Evolutionary conservation across 2,888 invertebrate species (phyloP), one percentile per base, ranked within the genome.

Genomic region (Plebejus melissa): DNA sequence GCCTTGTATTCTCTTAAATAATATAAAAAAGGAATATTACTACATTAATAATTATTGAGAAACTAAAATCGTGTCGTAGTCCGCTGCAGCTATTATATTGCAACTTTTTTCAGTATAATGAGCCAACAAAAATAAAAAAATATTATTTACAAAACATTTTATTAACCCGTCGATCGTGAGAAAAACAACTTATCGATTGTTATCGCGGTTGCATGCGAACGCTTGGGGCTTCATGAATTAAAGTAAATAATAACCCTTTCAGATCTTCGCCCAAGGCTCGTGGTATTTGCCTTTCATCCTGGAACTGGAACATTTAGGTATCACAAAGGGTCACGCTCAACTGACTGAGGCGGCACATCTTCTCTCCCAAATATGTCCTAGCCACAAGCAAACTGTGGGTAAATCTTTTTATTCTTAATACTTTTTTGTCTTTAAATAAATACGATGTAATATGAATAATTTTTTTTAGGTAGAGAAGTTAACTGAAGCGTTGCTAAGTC

Each of bases 241-340:
- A 6, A 58, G 7, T 58, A 65, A 28, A 65, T 0, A 13, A 32
- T 65, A 65, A 65, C 13, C 32, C 9, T 75, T 75, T 75, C 89
- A 96, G 96, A 91, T 97, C 74, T 97, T 99, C 94, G 96, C 98
- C 0, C 95, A 96, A 90, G 96, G 97, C 81, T 94, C 96, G 69
- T 95, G 96, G 85, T 97, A 97, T 84, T 95, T 96, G 58, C 96
- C 96, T 77, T 98, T 97, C 87, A 96, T 97, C 87, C 95, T 97
- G 84, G 97, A 98, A 87, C 91, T 99, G 81, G 97, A 98, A 82
- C 98, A 98, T 86, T 91, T 98, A 81, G 99, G 98, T 70, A 97
- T 98, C 84, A 95, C 95, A 75, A 94, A 98, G 82, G 95, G 96
- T 80, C 96, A 97, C 83, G 95, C 96, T 28, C 96, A 96, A 76